These are phyloP conservation scores for Excalfactoria chinensis DNA, from an alignment of 2,113 vertebrate species.

Conservation along the genomic window DNA sequence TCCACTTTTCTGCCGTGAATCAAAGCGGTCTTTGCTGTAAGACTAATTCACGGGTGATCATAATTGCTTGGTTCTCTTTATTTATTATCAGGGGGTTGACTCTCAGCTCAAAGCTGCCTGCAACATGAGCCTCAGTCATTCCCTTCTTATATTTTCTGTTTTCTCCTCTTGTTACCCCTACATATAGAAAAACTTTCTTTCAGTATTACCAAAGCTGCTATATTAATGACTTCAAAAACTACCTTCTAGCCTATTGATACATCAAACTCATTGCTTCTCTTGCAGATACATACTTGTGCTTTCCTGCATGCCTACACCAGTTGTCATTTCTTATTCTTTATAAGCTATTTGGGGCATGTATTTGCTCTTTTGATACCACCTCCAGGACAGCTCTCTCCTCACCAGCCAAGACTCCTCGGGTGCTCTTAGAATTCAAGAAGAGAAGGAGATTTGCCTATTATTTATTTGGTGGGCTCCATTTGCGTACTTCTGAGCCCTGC, in stretches of 20 bases:
- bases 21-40: accelerated
- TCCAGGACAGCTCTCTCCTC: neutral
- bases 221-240: neutral
- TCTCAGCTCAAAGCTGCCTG: slow-evolving; percentile 1
- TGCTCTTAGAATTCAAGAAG: neutral
- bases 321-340: neutral
- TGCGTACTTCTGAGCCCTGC: neutral
- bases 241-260: neutral
- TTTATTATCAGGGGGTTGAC: neutral
- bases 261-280: neutral
- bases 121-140: neutral
- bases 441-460: neutral
- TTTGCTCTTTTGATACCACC: neutral
- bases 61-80: neutral
- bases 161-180: neutral
- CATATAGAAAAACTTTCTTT: neutral
- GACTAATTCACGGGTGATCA: neutral
- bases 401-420: neutral
- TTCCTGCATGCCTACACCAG: neutral
- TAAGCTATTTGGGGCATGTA: neutral
- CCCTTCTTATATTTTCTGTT: neutral
- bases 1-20: neutral
- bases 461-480: neutral
- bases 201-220: neutral
- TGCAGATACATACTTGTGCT: neutral